phyloP scores from a whole-genome alignment of 2,888 invertebrate genomes.

The Arrhopalites spinosus region DNA sequence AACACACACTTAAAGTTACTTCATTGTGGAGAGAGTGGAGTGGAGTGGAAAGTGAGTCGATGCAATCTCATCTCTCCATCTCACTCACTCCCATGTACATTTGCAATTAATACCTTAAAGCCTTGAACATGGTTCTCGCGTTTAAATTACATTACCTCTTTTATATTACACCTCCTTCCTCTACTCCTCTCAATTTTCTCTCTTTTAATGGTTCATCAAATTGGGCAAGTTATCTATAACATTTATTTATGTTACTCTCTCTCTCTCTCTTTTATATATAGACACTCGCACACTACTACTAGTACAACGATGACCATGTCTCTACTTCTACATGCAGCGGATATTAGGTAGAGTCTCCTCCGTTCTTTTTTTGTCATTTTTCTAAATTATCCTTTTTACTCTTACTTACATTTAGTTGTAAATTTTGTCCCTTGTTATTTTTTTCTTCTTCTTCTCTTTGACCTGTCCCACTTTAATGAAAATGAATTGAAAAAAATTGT shows the following conservation, averaged over 20 bases:
- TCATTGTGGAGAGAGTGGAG: background rate
- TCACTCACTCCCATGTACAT: background rate
- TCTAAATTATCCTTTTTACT: background rate
- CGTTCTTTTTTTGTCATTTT: background rate
- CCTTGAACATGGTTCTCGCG: background rate
- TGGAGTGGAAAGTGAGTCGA: background rate
- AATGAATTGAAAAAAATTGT: too few relatives aligned
- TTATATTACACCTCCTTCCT: background rate
- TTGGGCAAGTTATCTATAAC: background rate
- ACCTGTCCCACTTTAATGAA: too few relatives aligned
- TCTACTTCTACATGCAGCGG: conserved; percentile 90
- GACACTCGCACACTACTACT: conserved; percentile 34
- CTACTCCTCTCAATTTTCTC: background rate
- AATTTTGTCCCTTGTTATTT: too few relatives aligned
- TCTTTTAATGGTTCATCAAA: background rate
- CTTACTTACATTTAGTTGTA: too few relatives aligned
- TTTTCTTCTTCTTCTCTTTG: too few relatives aligned
- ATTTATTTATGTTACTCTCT: background rate
- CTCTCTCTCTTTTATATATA: background rate
- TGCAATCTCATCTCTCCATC: background rate
- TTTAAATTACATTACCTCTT: background rate
- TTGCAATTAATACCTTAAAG: conserved; percentile 11
- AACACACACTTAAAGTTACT: background rate
- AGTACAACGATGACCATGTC: conserved; percentile 79
- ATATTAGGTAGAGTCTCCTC: conserved; percentile 65